Base-by-base conservation (phyloP, 2,888 invertebrate species). In the Troides aeacus region DNA sequence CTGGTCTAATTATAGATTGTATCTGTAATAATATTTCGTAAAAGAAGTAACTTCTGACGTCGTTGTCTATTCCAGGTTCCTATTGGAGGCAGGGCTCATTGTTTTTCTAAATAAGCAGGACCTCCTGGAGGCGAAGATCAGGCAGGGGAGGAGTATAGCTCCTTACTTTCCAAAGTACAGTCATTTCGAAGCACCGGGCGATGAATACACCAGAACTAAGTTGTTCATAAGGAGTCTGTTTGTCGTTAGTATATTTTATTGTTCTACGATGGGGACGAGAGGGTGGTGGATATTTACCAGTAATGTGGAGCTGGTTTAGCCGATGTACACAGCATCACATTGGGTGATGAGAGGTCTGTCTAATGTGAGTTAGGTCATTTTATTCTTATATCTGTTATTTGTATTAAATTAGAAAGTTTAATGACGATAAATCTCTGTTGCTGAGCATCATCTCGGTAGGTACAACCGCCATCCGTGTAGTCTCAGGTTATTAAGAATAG, bases 41-140 rank as follows among this genome's bases (percentile, higher is more conserved):
- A 30, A 3, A 30, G 30, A 30, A 2, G 2, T 1, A 46, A 46
- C n/a, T 6, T 6, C n/a, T 53, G 53, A n/a, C 0, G n/a, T n/a
- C 5, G 53, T 21, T 12, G 23, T 36, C 30, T n/a, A 17, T 60
- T 70, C 3, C 84, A 96, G 96, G 73, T 97, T 96, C 80, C 93
- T 97, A 0, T 87, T 95, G 71, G 94, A 95, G 74, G 95, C 96
- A 0, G 97, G 96, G 3, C 89, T 97, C 58, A 96, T 97, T 64
- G 94, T 97, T 12, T 97, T 97, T 84, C 92, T 97, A 56, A 97
- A 97, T 84, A 97, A 97, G 82, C 96, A 96, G 80, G 97, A 97
- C 81, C 87, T 96, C 3, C 89, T 97, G 66, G 93, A 95, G 75
- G 92, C 93, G 63, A 97, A 97, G 85, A 93, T 97, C 64, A 86